Percentiles rank a stretch among this genome's conserved stretches.
These are phyloP conservation scores for Amblyjoppa proteus DNA, from an alignment of 2,888 invertebrate genomes.

Conservation along the genomic window DNA sequence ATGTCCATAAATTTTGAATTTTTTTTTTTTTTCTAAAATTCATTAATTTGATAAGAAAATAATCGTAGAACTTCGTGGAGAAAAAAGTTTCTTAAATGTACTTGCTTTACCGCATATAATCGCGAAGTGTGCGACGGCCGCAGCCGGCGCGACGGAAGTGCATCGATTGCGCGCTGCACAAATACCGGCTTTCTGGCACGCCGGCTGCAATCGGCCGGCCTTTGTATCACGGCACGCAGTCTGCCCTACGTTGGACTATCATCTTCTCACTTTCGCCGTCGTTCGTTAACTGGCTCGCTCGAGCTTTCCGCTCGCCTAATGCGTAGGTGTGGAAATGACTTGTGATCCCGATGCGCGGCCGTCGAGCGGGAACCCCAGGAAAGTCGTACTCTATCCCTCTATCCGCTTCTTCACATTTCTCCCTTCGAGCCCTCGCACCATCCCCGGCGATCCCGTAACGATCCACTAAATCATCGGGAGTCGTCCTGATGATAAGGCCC, in stretches of 20 bases:
- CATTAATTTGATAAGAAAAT: background rate
- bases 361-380: conserved; percentile 47
- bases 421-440: conserved; percentile 20
- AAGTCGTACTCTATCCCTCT: conserved; percentile 47
- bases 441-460: conserved; percentile 47
- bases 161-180: background rate
- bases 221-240: background rate
- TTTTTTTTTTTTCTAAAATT: too few relatives aligned
- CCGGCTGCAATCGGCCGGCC: background rate
- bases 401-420: conserved; percentile 9
- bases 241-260: conserved; percentile 9
- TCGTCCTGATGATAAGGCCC: conserved; percentile 63
- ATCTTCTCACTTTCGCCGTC: conserved; percentile 26
- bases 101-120: background rate
- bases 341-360: conserved; percentile 76
- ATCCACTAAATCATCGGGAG: conserved; percentile 64
- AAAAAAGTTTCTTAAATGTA: background rate
- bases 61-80: background rate
- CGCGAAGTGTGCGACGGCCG: background rate
- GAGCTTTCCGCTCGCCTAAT: conserved; percentile 75
- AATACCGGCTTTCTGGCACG: background rate
- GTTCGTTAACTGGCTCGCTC: conserved; percentile 40
- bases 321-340: conserved; percentile 84
- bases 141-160: background rate
- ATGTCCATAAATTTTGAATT: too few relatives aligned